Evolutionary conservation across 2,113 vertebrate genomes (phyloP), one percentile per base, ranked within the genome.

Genomic region (Nibea coibor): DNA sequence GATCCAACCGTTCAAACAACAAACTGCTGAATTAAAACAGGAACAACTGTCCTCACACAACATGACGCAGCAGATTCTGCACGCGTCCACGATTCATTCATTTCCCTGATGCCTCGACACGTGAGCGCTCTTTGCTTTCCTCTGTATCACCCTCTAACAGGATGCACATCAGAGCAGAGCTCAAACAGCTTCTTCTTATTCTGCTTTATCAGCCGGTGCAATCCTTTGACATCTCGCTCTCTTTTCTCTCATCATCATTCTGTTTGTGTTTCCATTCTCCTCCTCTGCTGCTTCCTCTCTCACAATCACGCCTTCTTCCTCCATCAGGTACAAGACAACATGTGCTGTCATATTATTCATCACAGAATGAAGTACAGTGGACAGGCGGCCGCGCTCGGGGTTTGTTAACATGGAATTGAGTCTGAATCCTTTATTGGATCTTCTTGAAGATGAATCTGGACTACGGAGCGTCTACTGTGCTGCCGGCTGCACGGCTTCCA

Each of bases 241-340:
- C 20, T 17, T 17, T 22, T 51, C 17, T 80, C 79, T 82, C 86
- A 84, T 81, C 86, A 58, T 81, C 58, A 81, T 74, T 80, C 85
- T 58, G 74, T 67, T 65, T 66, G 57, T 19, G 81, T 70, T 51
- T 67, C 59, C 62, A 2, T 50, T 39, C 54, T 81, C 31, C 59
- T 35, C 65, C 76, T 77, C 67, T 63, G 67, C 68, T 47, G 59
- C 62, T 50, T 51, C 51, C 72, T 72, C 39, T 26, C 77, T 84
- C 22, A 67, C 66, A 28, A 22, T 63, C 76, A 54, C 35, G 0
- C 28, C 11, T 39, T 50, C 42, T 43, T 50, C 28, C 50, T 63
- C 58, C 67, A 62, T 80, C 62, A 2, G 47, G 70, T 53, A 11
- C 4, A 10, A 22, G 1, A 22, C 16, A 51, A 31, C 26, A 53